Conservation (phyloP, 2,797 vertebrate genomes). For the Sylvilagus floridanus region DNA sequence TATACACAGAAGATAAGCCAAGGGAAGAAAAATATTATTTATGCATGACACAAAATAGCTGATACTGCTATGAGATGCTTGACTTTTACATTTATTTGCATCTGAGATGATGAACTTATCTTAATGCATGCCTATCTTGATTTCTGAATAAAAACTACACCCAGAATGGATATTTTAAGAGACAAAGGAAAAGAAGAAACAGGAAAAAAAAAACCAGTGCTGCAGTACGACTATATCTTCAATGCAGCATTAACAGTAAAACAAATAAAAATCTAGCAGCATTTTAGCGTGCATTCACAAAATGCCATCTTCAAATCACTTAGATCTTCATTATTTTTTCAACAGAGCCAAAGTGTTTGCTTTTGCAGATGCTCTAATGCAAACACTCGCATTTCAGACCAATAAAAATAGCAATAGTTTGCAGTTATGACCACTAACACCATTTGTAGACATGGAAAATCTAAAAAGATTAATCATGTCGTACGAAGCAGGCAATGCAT, state of each 20-base stretch:
- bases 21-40: conserved; percentile 63
- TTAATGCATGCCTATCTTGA: conserved; percentile 15
- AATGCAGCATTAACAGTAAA: conserved; percentile 72
- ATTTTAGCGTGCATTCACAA: conserved; percentile 64
- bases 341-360: conserved; percentile 74
- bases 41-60: conserved; percentile 40
- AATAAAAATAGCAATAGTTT: conserved; percentile 76
- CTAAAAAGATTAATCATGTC: conserved; percentile 67
- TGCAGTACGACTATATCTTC: conserved; percentile 15
- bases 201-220: background rate
- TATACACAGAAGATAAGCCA: conserved; percentile 25
- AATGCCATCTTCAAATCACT: conserved; percentile 76
- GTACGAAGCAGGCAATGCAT: conserved; percentile 38
- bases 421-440: conserved; percentile 77
- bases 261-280: conserved; percentile 68
- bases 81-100: conserved; percentile 36
- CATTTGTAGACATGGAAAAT: conserved; percentile 71
- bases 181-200: conserved; percentile 67
- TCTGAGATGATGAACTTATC: conserved; percentile 49
- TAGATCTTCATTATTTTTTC: conserved; percentile 80
- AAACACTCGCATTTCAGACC: conserved; percentile 69
- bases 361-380: conserved; percentile 76
- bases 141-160: conserved; percentile 44
- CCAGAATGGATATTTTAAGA: conserved; percentile 24
- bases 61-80: conserved; percentile 19